These are phyloP conservation scores for Mellivora capensis DNA, from an alignment of 2,113 vertebrate species.

Conservation along the genomic window DNA sequence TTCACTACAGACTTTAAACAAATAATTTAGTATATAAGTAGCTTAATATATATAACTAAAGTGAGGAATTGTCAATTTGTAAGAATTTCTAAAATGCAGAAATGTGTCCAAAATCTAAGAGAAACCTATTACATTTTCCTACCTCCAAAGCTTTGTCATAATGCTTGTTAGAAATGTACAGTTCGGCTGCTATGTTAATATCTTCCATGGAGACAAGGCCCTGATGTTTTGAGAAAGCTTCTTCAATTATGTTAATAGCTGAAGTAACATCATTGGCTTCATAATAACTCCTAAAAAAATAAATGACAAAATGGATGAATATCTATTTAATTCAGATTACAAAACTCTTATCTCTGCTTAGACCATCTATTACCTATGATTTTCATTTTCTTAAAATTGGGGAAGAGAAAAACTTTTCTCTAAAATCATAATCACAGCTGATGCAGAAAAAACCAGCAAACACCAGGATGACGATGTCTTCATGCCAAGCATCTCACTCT, in stretches of 20 bases:
- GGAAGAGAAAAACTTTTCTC: neutral
- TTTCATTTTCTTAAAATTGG: conserved; percentile 14
- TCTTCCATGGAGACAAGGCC: conserved; percentile 92
- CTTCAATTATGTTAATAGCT: conserved; percentile 93
- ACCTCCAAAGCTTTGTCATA: conserved; percentile 92
- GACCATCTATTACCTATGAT: neutral
- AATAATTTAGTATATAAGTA: neutral
- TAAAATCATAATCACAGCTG: neutral
- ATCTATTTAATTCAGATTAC: neutral
- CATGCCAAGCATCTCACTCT: neutral
- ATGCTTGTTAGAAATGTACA: conserved; percentile 93
- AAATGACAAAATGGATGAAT: neutral
- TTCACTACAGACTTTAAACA: neutral
- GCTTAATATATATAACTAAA: neutral
- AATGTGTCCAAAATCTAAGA: neutral
- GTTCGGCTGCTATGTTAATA: conserved; percentile 94
- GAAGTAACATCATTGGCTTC: conserved; percentile 92
- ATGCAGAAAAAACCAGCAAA: neutral
- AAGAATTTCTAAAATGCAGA: neutral
- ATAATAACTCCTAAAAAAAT: conserved; percentile 90
- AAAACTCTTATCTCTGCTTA: neutral
- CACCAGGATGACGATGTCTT: neutral
- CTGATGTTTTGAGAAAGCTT: conserved; percentile 91
- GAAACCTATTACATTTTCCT: neutral
- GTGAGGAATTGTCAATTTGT: neutral